Evolutionary conservation across 2,113 vertebrate genomes (phyloP).

Genomic region (Nasalis larvatus): DNA sequence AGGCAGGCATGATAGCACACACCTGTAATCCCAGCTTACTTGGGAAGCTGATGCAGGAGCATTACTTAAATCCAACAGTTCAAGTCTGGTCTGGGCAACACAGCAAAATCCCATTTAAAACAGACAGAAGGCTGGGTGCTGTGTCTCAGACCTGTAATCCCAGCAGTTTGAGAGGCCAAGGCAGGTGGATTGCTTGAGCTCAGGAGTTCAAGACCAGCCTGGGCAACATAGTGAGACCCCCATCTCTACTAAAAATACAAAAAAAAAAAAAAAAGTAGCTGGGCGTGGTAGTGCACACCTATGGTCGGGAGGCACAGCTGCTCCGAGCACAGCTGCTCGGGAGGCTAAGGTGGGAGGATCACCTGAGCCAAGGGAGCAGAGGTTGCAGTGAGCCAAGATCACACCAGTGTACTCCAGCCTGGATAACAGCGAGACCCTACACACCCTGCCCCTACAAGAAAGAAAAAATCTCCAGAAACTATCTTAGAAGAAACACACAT

Average conservation of each 20-base stretch:
- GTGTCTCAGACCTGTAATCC: not conserved
- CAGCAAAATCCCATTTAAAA: too few species aligned
- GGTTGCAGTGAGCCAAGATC: too few species aligned
- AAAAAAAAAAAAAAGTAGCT: not conserved
- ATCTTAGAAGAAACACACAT: not conserved
- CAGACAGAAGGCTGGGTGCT: too few species aligned
- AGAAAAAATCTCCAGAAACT: not conserved
- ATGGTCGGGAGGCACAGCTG: not conserved
- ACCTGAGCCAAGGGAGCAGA: not conserved
- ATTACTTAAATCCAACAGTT: too few species aligned
- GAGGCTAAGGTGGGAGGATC: not conserved
- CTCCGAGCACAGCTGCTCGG: not conserved
- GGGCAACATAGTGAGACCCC: not conserved
- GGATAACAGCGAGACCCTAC: too few species aligned
- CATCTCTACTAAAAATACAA: not conserved
- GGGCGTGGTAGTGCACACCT: not conserved
- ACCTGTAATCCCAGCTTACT: too few species aligned
- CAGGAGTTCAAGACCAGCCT: not conserved
- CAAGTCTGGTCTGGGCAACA: too few species aligned
- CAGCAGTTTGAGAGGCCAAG: not conserved
- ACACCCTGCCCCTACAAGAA: not conserved
- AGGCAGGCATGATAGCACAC: too few species aligned
- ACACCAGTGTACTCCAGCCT: too few species aligned
- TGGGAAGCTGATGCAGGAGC: too few species aligned
- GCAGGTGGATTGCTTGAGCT: not conserved